phyloP scores from a whole-genome alignment of 2,888 invertebrate genomes.

The Matsumyia berberina region DNA sequence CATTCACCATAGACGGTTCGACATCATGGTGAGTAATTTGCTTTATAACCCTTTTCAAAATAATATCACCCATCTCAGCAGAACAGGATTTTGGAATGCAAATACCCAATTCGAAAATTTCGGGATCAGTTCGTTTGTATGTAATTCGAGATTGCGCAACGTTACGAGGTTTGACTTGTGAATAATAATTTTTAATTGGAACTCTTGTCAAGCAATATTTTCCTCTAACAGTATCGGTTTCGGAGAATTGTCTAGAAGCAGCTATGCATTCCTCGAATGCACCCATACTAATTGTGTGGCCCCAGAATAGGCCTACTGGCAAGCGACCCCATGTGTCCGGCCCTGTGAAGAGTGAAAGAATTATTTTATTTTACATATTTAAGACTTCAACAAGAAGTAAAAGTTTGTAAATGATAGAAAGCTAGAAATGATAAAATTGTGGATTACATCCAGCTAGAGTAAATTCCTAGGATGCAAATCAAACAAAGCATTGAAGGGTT shows the following conservation, averaged over 20 bases:
- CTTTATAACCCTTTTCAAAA: slow-evolving; percentile 79
- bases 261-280: slow-evolving; percentile 84
- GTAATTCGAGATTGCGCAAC: slow-evolving; percentile 78
- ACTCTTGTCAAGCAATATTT: slow-evolving; percentile 83
- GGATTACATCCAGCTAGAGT: too few species aligned
- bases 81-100: slow-evolving; percentile 83
- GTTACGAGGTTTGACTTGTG: slow-evolving; percentile 78
- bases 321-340: slow-evolving; percentile 85
- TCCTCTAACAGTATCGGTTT: slow-evolving; percentile 80
- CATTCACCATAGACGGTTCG: slow-evolving; percentile 73
- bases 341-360: slow-evolving; percentile 80
- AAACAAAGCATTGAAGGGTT: too few species aligned
- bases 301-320: slow-evolving; percentile 84
- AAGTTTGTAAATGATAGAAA: too few species aligned
- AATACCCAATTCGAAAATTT: slow-evolving; percentile 81
- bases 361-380: not conserved
- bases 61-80: slow-evolving; percentile 77
- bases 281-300: slow-evolving; percentile 84
- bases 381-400: too few species aligned
- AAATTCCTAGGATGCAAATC: too few species aligned
- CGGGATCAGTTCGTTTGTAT: slow-evolving; percentile 80
- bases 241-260: slow-evolving; percentile 78
- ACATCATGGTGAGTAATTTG: slow-evolving; percentile 67
- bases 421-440: too few species aligned
- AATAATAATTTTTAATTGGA: slow-evolving; percentile 79